Evolutionary conservation across 2,888 invertebrate genomes (phyloP), one percentile per base, ranked within the genome.

Genomic region (Andrena fulva): DNA sequence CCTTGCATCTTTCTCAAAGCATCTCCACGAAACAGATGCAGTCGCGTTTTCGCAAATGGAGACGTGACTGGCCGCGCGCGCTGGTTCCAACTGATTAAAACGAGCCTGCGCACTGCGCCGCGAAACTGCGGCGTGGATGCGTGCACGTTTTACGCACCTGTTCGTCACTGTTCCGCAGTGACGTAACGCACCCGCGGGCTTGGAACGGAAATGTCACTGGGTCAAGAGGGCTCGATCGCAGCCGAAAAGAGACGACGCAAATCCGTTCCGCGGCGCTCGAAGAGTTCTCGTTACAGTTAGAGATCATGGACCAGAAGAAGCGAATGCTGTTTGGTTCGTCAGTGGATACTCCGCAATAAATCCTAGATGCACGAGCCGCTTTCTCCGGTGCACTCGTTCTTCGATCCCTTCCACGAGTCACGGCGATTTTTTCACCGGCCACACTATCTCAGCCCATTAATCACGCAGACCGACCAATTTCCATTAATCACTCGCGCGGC

Each of bases 61-160:
- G 27, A 66, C 35, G 50, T 67, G 16, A 74, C 42, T 59, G 73
- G 48, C 12, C 35, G 27, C 71, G 27, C 68, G 63, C 80, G 80
- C 48, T 54, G 33, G 59, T 60, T 82, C 52, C 81, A 77, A 64
- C 69, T 81, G 77, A 63, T 79, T 27, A 70, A 48, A 63, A 33
- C 42, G 52, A 20, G 60, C 71, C 81, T 81, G 82, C 82, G 82
- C 82, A 81, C 3, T 81, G 10, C 68, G 76, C 35, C 16, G 52
- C 20, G 33, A 48, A 74, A 20, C 59, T 35, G 27, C 12, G 20
- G 29, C 69, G 69, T 27, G 60, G 35, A 63, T 76, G 62, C 67
- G 33, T 71, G 29, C 67, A 64, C 54, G 67, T 59, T 79, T 27
- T 16, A 74, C 64, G 66, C 80, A 81, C 75, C 74, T 80, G 80